These are phyloP conservation scores for Passerina amoena DNA, from an alignment of 2,113 vertebrate genomes.

Conservation along the genomic window DNA sequence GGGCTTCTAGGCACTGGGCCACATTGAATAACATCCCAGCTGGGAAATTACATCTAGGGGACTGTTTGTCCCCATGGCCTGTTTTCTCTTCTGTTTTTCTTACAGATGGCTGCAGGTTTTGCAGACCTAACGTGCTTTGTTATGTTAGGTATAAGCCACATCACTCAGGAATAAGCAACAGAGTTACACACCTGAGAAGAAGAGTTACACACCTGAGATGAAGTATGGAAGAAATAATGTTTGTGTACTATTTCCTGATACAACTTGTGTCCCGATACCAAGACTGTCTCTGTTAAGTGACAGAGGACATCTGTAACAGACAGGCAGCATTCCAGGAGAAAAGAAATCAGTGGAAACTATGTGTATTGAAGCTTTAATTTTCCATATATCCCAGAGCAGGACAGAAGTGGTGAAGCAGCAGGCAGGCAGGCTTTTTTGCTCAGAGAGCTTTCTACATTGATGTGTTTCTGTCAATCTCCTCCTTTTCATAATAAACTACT, in stretches of 20 bases:
- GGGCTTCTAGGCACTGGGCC: slow-evolving; percentile 42
- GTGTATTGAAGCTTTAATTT: neutral
- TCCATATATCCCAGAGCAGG: neutral
- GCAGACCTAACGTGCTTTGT: neutral
- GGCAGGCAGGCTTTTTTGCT: neutral
- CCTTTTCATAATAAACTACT: neutral
- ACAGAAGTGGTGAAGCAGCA: neutral
- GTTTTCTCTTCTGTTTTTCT: slow-evolving; percentile 34
- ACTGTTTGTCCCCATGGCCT: slow-evolving; percentile 43
- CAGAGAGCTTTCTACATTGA: neutral
- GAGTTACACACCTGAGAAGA: neutral
- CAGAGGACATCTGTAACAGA: neutral
- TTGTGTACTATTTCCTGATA: neutral
- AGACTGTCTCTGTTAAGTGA: neutral
- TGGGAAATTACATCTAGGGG: slow-evolving; percentile 50
- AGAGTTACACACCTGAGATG: neutral
- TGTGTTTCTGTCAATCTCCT: neutral
- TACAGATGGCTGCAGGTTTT: slow-evolving; percentile 36
- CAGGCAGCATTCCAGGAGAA: neutral
- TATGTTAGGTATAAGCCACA: neutral
- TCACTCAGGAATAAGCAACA: neutral
- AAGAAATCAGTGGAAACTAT: neutral
- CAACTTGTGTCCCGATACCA: neutral
- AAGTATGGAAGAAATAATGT: neutral
- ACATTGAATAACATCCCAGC: slow-evolving; percentile 47